Conservation (phyloP, 2,888 invertebrate genomes). For the Proisotoma minuta region DNA sequence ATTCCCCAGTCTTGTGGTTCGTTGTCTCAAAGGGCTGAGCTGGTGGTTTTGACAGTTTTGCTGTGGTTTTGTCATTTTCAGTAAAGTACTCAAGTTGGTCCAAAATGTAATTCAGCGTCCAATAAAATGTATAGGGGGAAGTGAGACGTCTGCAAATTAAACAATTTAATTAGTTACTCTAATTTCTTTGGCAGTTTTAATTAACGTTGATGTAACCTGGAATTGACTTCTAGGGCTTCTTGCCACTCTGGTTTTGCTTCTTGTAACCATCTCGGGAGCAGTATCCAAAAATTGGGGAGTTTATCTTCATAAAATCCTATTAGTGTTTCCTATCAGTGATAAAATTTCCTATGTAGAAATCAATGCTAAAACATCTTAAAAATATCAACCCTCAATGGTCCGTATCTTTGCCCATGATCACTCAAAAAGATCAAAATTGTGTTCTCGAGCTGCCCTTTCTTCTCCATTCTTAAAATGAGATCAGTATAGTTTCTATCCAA, state of each 20-base stretch:
- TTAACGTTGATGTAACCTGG: conserved; percentile 8
- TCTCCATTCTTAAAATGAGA: conserved; percentile 51
- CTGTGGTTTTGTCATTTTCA: too few species aligned
- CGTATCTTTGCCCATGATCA: conserved; percentile 74
- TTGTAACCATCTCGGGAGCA: conserved; percentile 60
- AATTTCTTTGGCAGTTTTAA: neutral
- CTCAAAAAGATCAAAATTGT: conserved; percentile 66
- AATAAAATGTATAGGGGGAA: conserved; percentile 20
- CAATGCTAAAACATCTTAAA: too few species aligned
- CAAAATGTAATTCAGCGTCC: conserved; percentile 18
- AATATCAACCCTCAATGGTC: conserved; percentile 64
- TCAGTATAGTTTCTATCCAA: conserved; percentile 18
- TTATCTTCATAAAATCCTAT: conserved; percentile 73
- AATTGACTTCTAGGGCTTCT: conserved; percentile 15
- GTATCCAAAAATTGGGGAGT: conserved; percentile 66
- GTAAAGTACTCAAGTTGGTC: too few species aligned
- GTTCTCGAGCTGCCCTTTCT: conserved; percentile 58
- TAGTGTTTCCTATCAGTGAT: conserved; percentile 58
- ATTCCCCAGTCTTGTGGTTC: too few species aligned
- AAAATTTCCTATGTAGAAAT: too few species aligned
- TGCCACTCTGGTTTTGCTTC: conserved; percentile 8
- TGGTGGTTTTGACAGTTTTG: too few species aligned
- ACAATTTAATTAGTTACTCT: neutral
- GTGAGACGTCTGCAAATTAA: conserved; percentile 19
- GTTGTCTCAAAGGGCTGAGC: too few species aligned